A percentile compares a stretch with the other conserved stretches of the same genome.
phyloP scores from a whole-genome alignment of 2,113 vertebrate species.

The Neomonachus schauinslandi region DNA sequence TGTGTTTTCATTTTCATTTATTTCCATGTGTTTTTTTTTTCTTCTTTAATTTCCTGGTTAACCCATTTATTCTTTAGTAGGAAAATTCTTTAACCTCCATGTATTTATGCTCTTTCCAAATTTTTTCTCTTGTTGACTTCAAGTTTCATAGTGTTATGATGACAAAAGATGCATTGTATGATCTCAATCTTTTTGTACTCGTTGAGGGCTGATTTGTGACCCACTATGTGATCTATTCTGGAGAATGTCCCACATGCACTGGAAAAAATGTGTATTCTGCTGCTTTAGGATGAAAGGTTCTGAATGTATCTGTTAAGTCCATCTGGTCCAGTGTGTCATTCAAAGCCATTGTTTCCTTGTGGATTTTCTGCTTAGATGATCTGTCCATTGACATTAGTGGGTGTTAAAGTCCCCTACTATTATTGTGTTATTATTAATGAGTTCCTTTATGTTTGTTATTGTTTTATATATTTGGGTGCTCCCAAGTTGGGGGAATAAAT shows the following conservation, averaged over 20 bases:
- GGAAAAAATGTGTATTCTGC: neutral
- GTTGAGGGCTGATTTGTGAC: neutral
- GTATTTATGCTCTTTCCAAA: too few relatives aligned
- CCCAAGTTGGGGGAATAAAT: too few relatives aligned
- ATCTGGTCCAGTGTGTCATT: neutral
- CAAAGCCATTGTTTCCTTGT: neutral
- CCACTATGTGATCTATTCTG: neutral
- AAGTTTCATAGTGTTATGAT: too few relatives aligned
- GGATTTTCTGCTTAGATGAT: neutral
- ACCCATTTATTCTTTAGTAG: neutral
- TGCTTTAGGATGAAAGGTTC: neutral
- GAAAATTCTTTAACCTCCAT: neutral
- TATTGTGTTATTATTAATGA: too few relatives aligned
- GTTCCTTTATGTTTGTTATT: too few relatives aligned
- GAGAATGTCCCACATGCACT: neutral
- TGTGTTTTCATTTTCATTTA: neutral
- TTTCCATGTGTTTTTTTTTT: neutral
- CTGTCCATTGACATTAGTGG: neutral
- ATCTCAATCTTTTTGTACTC: too few relatives aligned
- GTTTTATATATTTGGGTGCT: too few relatives aligned
- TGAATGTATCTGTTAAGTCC: neutral
- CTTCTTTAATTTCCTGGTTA: neutral
- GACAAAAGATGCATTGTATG: too few relatives aligned
- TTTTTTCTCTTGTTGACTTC: too few relatives aligned
- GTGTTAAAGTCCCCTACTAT: neutral